Evolutionary conservation across 2,888 invertebrate species (phyloP), one percentile per base, ranked within the genome.

Genomic region (Microdon myrmicae): DNA sequence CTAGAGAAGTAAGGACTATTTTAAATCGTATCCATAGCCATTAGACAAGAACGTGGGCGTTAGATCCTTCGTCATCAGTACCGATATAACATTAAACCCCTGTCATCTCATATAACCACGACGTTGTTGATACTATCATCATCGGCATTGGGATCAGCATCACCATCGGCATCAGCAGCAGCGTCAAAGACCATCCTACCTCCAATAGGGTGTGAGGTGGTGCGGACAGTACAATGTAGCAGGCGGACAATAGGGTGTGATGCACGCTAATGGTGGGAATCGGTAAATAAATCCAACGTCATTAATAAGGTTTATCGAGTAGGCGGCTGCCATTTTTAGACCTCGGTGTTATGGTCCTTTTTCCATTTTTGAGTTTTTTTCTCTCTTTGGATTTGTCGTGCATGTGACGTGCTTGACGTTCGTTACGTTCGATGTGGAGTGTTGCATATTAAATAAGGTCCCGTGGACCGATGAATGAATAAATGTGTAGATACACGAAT

Each of bases 291-390:
- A 64, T 64, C 64, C 64, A 64, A 58, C 64, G 64, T 64, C 64
- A 64, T 64, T 64, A 64, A 64, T 64, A 64, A 64, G 58, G 51
- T 64, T 64, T 64, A 64, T 64, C 64, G 64, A 45, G 64, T 64
- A 43, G 64, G 64, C 47, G 64, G 64, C 51, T 64, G 64, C 64
- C 64, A 64, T 58, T 64, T 64, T 58, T 64, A 64, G 64, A 35
- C 58, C 51, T 58, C 61, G 61, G 55, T 35, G 20, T 45, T 26
- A 14, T 31, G 17, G 9, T 25, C 26, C 26, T 10, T 9, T 12
- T 13, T 32, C 9, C 14, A 4, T 10, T 5, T 13, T 14, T 3
- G 4, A 20, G 8, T 17, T 16, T 29, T 14, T 54, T 56, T 16
- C 31, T 37, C 45, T 16, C 10, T 37, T 9, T 12, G 55, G 20